phyloP scores from a whole-genome alignment of 64 coral and sea anemone genomes.

The Dendrophyllia cribrosa region DNA sequence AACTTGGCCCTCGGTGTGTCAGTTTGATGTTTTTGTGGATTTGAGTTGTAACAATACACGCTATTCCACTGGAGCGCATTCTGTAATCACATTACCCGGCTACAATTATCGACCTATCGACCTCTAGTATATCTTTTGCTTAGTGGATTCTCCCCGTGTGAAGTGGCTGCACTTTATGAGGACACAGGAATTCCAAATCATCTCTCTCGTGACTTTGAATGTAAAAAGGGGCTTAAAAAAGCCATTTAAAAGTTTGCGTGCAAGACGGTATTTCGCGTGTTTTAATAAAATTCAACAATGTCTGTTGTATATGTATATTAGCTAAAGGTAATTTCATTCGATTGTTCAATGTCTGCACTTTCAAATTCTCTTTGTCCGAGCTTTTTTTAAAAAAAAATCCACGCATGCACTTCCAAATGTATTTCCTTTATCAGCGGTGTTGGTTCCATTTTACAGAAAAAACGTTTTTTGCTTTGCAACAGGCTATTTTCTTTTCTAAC shows the following conservation, averaged over 20 bases:
- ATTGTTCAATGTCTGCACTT: constrained; percentile 77
- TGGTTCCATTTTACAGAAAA: not conserved
- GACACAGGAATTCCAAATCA: not conserved
- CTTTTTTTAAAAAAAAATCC: not conserved
- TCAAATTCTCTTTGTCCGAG: constrained; percentile 41
- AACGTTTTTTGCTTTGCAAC: not conserved
- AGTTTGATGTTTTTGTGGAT: constrained; percentile 19
- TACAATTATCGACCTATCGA: constrained; percentile 72
- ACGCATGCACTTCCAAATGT: not conserved
- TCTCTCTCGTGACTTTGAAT: not conserved
- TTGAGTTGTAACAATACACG: constrained; percentile 47
- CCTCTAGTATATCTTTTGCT: constrained; percentile 46
- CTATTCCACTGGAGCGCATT: constrained; percentile 44
- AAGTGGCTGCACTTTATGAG: constrained; percentile 58
- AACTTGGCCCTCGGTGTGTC: not conserved
- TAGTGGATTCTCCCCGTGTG: constrained; percentile 55
- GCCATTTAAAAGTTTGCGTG: constrained; percentile 47
- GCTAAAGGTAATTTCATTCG: constrained; percentile 76
- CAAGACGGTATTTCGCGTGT: constrained; percentile 59
- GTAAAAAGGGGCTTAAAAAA: not conserved
- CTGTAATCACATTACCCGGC: constrained; percentile 79
- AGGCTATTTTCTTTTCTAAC: not conserved
- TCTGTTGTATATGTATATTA: constrained; percentile 96
- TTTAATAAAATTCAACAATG: constrained; percentile 82
- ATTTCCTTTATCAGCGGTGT: not conserved